Evolutionary conservation across 2,797 vertebrate species (phyloP).

Genomic region (Enteromius viviparus): DNA sequence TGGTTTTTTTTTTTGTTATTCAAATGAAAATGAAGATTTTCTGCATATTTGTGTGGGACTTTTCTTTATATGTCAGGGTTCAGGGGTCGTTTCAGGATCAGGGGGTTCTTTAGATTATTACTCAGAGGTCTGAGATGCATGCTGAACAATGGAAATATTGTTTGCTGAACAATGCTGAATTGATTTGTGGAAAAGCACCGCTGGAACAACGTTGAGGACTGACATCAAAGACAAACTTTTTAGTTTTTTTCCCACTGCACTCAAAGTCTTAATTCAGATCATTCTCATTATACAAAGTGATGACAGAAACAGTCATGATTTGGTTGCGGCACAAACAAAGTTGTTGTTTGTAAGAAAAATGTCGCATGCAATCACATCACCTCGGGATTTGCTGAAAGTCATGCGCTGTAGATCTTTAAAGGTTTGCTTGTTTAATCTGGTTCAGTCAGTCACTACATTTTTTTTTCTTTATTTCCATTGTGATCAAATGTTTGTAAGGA

Average conservation of each 20-base stretch:
- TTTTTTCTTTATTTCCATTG: neutral
- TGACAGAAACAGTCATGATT: slow-evolving; percentile 1
- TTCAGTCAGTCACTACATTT: neutral
- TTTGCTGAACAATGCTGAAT: slow-evolving; percentile 56
- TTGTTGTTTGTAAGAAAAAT: slow-evolving; percentile 25
- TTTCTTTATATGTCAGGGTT: slow-evolving; percentile 45
- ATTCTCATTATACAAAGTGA: slow-evolving; percentile 12
- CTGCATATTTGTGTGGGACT: slow-evolving; percentile 33
- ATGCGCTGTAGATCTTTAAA: neutral
- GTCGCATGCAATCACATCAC: neutral
- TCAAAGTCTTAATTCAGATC: slow-evolving; percentile 34
- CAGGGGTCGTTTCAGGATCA: slow-evolving; percentile 33
- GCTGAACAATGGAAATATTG: slow-evolving; percentile 54
- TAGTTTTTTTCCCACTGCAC: slow-evolving; percentile 24
- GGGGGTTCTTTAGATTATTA: slow-evolving; percentile 50
- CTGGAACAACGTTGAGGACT: slow-evolving; percentile 13
- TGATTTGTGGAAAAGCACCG: slow-evolving; percentile 30
- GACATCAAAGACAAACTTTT: slow-evolving; percentile 15
- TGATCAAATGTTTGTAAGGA: neutral
- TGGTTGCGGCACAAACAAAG: slow-evolving; percentile 11
- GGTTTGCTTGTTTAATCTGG: neutral
- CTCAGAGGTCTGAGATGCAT: slow-evolving; percentile 34
- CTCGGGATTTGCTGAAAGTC: neutral
- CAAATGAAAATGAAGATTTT: neutral
- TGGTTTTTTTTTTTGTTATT: neutral